Conservation (phyloP, 2,888 invertebrate species). For the Platerodrilus igneus region DNA sequence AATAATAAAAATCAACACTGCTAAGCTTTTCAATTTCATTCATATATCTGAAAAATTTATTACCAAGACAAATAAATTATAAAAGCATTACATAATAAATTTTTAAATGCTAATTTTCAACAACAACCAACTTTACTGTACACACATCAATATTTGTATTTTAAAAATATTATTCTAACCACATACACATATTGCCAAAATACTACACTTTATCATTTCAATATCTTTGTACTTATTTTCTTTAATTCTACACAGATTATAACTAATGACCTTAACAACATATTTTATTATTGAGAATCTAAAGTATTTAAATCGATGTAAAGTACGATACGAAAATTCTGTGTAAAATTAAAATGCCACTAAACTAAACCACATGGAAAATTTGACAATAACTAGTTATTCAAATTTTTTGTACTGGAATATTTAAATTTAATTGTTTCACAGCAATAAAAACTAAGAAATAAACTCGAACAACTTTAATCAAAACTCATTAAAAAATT, state of each 20-base stretch:
- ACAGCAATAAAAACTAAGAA: conserved; percentile 9
- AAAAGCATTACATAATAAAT: conserved; percentile 35
- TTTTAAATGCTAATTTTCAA: conserved; percentile 29
- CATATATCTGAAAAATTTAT: conserved; percentile 25
- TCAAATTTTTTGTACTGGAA: conserved; percentile 20
- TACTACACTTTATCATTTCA: conserved; percentile 28
- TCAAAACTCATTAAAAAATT: conserved; percentile 7
- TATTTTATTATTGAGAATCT: too few relatives aligned
- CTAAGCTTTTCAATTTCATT: too few relatives aligned
- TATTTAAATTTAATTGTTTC: conserved; percentile 19
- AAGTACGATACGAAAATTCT: conserved; percentile 18
- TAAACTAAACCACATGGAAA: too few relatives aligned
- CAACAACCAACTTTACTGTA: conserved; percentile 32
- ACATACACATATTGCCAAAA: conserved; percentile 35
- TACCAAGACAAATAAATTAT: conserved; percentile 29
- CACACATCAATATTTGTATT: conserved; percentile 31
- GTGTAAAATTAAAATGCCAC: conserved; percentile 25
- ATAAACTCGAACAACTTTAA: conserved; percentile 5
- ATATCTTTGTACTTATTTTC: conserved; percentile 28
- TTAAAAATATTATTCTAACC: conserved; percentile 35
- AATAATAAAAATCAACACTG: too few relatives aligned
- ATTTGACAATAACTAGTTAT: conserved; percentile 12
- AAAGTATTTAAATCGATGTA: too few relatives aligned
- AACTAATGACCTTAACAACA: conserved; percentile 18
- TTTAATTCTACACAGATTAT: conserved; percentile 30